Conservation (phyloP, 2,113 vertebrate genomes). For the Boleophthalmus pectinirostris region DNA sequence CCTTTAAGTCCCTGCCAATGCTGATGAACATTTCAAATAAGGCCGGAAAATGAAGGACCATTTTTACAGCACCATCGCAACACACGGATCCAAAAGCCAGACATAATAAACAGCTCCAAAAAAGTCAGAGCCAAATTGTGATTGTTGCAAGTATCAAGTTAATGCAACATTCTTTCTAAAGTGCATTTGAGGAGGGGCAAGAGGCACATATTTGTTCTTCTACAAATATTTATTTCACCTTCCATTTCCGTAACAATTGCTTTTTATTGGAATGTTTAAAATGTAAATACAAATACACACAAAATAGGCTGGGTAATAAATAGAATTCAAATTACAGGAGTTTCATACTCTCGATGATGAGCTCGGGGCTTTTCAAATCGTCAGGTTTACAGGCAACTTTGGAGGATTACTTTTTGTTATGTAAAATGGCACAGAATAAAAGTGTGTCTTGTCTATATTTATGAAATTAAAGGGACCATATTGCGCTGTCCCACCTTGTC, state of each 20-base stretch:
- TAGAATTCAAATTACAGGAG: too few species aligned
- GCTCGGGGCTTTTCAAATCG: background rate
- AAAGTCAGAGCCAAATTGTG: background rate
- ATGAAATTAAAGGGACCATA: too few species aligned
- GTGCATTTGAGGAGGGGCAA: background rate
- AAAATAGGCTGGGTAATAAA: too few species aligned
- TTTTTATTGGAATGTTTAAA: too few species aligned
- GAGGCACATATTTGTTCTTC: background rate
- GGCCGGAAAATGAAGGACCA: background rate
- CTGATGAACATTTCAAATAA: background rate
- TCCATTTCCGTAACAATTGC: background rate
- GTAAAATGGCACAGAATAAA: background rate
- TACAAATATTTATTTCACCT: background rate
- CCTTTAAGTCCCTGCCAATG: constrained; percentile 14
- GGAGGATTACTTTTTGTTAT: background rate
- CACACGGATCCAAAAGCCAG: background rate
- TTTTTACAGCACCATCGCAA: background rate
- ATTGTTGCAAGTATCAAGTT: background rate
- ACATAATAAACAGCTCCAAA: background rate
- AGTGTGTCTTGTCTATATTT: background rate
- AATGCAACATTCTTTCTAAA: background rate
- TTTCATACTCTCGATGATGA: background rate
- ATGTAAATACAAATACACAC: too few species aligned
- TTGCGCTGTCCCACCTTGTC: too few species aligned
- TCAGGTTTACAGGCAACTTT: background rate